Evolutionary conservation across 2,797 vertebrate species (phyloP).

Genomic region (Sebastes diploproa): DNA sequence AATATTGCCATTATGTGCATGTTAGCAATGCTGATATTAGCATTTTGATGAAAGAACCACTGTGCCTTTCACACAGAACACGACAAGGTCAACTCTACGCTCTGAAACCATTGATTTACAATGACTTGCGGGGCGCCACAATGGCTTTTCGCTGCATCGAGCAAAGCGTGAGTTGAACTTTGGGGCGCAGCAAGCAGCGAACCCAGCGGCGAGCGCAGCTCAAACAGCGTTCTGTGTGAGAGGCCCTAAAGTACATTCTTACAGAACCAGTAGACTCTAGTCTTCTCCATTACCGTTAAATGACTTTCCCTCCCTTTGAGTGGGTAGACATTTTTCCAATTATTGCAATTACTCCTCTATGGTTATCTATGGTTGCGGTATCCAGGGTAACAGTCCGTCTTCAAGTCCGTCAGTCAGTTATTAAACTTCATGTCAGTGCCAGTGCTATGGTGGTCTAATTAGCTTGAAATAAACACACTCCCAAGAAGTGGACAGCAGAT

Average conservation of each 20-base stretch:
- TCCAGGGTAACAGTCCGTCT: not conserved
- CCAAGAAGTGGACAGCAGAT: not conserved
- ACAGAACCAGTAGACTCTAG: not conserved
- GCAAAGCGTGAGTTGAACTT: too few relatives aligned
- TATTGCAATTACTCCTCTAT: not conserved
- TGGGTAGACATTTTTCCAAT: not conserved
- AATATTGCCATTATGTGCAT: not conserved
- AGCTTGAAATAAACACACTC: slow-evolving; percentile 1
- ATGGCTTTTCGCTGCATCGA: too few relatives aligned
- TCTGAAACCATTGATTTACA: too few relatives aligned
- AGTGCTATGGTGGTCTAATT: not conserved
- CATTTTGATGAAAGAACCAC: too few relatives aligned
- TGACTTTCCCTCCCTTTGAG: not conserved
- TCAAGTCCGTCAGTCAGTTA: not conserved
- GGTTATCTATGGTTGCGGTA: not conserved
- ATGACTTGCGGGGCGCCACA: too few relatives aligned
- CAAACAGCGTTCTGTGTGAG: too few relatives aligned
- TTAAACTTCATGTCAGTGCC: not conserved
- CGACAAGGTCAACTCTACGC: too few relatives aligned
- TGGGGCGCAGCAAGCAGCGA: not conserved
- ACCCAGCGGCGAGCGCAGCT: too few relatives aligned
- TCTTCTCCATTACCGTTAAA: not conserved
- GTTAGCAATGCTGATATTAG: not conserved
- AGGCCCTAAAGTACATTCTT: not conserved
- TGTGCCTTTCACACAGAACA: too few relatives aligned